Conservation (phyloP, 1,140 invertebrate species). For the Dreissena polymorpha region DNA sequence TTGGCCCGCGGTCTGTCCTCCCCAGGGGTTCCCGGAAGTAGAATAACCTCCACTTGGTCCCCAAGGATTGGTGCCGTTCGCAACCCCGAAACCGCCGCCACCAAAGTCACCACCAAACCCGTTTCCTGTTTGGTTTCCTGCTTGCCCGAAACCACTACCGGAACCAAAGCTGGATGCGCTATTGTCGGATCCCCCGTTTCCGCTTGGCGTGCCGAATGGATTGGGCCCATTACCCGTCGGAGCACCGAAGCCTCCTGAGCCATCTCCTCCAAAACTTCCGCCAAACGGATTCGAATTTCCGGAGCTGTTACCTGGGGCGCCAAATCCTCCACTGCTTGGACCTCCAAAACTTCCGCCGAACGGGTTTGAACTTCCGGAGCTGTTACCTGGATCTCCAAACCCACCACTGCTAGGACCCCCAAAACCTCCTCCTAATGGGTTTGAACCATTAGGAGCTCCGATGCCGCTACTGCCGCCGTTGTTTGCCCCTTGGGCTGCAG, state of each 20-base stretch:
- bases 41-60: not conserved
- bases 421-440: not conserved
- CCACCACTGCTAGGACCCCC: constrained; percentile 17
- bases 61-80: constrained; percentile 9
- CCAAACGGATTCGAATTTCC: not conserved
- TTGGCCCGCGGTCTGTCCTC: too few species aligned
- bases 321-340: constrained; percentile 28
- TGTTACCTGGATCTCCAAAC: constrained; percentile 48
- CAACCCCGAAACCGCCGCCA: not conserved
- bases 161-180: constrained; percentile 3
- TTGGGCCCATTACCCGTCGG: too few species aligned
- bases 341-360: constrained; percentile 52
- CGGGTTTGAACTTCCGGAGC: constrained; percentile 44
- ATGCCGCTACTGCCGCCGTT: constrained; percentile 14
- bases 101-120: not conserved
- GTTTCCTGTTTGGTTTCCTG: not conserved
- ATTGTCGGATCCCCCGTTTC: not conserved
- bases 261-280: not conserved
- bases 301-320: not conserved
- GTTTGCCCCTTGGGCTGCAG: not conserved
- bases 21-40: too few species aligned
- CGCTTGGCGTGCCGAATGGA: not conserved
- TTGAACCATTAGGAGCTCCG: constrained; percentile 45
- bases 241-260: not conserved
- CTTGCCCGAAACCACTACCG: not conserved